Base-by-base conservation (phyloP, 2,888 invertebrate genomes). In the Nomada lathburiana region DNA sequence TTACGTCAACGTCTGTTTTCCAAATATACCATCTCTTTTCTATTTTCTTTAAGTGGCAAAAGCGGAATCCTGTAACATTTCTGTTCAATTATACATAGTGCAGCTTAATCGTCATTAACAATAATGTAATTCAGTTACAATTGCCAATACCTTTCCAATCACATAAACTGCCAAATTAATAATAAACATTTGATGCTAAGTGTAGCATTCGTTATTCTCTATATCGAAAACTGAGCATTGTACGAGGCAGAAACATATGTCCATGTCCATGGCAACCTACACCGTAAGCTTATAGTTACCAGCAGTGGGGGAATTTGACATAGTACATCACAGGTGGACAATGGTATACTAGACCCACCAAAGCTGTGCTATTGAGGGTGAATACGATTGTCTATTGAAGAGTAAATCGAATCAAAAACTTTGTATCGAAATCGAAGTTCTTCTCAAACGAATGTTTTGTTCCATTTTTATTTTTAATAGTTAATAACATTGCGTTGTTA, bases 211-310 rank as follows among this genome's bases (percentile, higher is more conserved):
- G 69, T 70, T 70, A 36, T 76, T 62, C 55, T 44, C 52, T n/a
- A 18, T 18, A 63, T 47, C 23, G n/a, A 62, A 68, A 78, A 44
- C 50, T 76, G 59, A 68, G 63, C 50, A 42, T 29, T 36, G 13
- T 20, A 18, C 29, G 23, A 44, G 42, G 50, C 50, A 55, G 47
- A 78, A 23, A 53, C 20, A 11, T 9, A 52, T 65, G 50, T 26
- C 26, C 42, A 52, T 75, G 67, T 78, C 47, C 44, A 68, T 68
- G 62, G 50, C 68, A 67, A 59, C 29, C 42, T 77, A 69, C 50
- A 36, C 53, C 63, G 63, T 63, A 78, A 77, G 36, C 62, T 77
- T 79, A 78, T 44, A 78, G 44, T 64, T 23, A 36, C 16, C 20
- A 55, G 16, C 26, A 44, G 55, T 63, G 23, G 63, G n/a, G 50